A percentile compares a stretch with the other conserved stretches of the same genome.
Evolutionary conservation across 2,888 invertebrate genomes (phyloP).

Genomic region (Chrysomela aeneicollis): DNA sequence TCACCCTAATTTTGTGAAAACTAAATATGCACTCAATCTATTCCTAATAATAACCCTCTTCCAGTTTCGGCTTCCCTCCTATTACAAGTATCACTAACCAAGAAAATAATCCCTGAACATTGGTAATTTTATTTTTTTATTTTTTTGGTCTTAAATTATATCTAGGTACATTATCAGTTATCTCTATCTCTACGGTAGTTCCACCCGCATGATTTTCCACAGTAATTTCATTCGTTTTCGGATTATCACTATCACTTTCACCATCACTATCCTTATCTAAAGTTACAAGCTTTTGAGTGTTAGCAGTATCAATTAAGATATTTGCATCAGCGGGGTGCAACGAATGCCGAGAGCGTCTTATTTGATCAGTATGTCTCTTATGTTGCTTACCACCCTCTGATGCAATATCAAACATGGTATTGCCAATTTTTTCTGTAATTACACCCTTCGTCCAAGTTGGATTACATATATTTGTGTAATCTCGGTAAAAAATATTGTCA

Average conservation of each 20-base stretch:
- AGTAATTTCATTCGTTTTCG: not conserved
- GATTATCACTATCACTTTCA: too few relatives aligned
- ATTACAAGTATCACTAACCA: not conserved
- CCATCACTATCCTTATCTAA: too few relatives aligned
- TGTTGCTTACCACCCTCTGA: slow-evolving; percentile 9
- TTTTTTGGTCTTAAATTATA: slow-evolving; percentile 6
- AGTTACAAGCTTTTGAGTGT: not conserved
- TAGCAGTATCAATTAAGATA: not conserved
- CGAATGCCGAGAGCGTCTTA: slow-evolving; percentile 12
- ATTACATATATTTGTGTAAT: too few relatives aligned
- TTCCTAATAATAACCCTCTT: not conserved
- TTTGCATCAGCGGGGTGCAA: slow-evolving; percentile 2
- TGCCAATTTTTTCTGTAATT: too few relatives aligned
- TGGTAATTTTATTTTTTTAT: not conserved
- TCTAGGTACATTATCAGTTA: not conserved
- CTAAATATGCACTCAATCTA: not conserved
- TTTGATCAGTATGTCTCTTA: slow-evolving; percentile 13
- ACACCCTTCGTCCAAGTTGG: too few relatives aligned
- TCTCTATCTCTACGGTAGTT: not conserved
- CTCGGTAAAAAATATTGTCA: too few relatives aligned
- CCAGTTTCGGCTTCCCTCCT: slow-evolving; percentile 1
- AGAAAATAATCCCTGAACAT: not conserved
- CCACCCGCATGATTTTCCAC: too few relatives aligned
- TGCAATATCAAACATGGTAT: too few relatives aligned
- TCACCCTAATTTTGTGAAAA: not conserved